phyloP scores from a whole-genome alignment of 2,113 vertebrate species.

The Alouatta palliata region DNA sequence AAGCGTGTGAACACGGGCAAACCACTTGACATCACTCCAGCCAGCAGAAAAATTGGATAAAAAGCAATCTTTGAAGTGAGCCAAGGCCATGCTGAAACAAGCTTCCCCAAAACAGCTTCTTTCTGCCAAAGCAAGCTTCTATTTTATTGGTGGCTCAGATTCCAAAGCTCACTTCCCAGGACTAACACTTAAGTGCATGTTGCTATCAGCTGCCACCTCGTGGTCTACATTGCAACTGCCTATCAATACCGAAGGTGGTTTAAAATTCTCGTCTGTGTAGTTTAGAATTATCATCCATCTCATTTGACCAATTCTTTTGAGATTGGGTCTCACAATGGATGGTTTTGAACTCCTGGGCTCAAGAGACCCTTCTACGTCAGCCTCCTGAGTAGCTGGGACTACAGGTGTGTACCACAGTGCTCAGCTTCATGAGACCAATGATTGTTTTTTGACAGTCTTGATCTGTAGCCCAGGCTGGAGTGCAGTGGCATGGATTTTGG shows the following conservation, averaged over 20 bases:
- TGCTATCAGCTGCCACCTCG: slow-evolving; percentile 58
- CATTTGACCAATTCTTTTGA: background rate
- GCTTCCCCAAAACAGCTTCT: slow-evolving; percentile 37
- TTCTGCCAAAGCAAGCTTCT: slow-evolving; percentile 56
- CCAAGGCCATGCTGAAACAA: background rate
- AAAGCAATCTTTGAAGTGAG: slow-evolving; percentile 48
- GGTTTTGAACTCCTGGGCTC: background rate
- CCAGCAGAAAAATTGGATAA: slow-evolving; percentile 53
- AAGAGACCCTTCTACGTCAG: background rate
- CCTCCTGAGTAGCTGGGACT: background rate
- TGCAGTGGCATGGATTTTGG: background rate
- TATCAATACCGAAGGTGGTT: background rate
- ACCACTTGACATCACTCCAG: slow-evolving; percentile 25
- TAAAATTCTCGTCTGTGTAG: background rate
- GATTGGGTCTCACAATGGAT: background rate
- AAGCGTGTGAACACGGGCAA: slow-evolving; percentile 32
- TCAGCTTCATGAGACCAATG: no score
- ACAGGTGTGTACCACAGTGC: background rate
- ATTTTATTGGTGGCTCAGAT: background rate
- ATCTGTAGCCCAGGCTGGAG: background rate
- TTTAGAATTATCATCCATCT: background rate
- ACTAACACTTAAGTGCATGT: background rate
- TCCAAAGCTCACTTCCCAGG: background rate
- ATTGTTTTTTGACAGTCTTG: background rate
- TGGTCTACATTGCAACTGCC: background rate